These are phyloP conservation scores for Notodonta ziczac DNA, from an alignment of 2,888 invertebrate genomes.

Conservation along the genomic window DNA sequence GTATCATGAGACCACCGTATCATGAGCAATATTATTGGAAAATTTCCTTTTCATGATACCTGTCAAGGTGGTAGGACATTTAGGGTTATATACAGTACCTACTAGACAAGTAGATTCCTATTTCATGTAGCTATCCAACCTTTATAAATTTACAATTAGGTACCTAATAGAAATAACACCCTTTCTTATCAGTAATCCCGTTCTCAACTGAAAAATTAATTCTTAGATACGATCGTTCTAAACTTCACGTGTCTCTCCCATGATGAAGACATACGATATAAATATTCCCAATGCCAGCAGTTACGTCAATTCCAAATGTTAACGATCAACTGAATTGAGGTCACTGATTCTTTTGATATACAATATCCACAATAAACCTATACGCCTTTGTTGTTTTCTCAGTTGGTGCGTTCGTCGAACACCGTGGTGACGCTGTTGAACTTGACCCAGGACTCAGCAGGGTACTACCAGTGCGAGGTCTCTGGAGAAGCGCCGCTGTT, in stretches of 20 bases:
- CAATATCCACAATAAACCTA: not conserved
- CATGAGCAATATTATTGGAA: too few relatives aligned
- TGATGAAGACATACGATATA: slow-evolving; percentile 5
- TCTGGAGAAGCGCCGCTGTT: slow-evolving; percentile 83
- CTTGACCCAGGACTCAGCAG: slow-evolving; percentile 76
- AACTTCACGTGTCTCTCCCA: not conserved
- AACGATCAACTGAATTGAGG: slow-evolving; percentile 9
- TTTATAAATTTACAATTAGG: too few relatives aligned
- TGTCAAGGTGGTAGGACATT: too few relatives aligned
- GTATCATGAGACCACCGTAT: too few relatives aligned
- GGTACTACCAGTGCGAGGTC: slow-evolving; percentile 82
- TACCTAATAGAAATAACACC: too few relatives aligned
- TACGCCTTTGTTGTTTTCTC: slow-evolving; percentile 35
- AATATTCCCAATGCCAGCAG: slow-evolving; percentile 17
- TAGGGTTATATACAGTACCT: too few relatives aligned
- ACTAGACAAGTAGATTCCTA: too few relatives aligned
- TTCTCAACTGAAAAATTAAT: too few relatives aligned
- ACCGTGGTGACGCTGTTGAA: slow-evolving; percentile 80
- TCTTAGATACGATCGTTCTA: not conserved
- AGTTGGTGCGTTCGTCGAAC: slow-evolving; percentile 86
- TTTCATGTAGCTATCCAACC: too few relatives aligned
- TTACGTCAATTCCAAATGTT: slow-evolving; percentile 24
- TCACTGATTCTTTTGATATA: slow-evolving; percentile 6
- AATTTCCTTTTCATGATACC: too few relatives aligned
- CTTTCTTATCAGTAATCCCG: too few relatives aligned